Percentiles rank a stretch among this genome's conserved stretches.
These are phyloP conservation scores for Drosophila sturtevanti DNA, from an alignment of 1,140 invertebrate species.

Conservation along the genomic window DNA sequence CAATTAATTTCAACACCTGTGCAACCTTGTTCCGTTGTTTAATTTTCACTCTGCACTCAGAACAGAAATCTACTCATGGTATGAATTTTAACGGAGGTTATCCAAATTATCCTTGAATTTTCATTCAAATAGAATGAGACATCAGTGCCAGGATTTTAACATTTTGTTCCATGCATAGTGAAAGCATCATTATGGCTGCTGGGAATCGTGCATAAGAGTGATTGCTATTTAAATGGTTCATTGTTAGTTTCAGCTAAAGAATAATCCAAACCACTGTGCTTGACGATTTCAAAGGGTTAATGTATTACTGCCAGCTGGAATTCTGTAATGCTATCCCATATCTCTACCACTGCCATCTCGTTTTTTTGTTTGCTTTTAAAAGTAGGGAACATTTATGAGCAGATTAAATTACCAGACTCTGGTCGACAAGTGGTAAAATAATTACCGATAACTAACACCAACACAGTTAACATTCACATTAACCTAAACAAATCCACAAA, in stretches of 20 bases:
- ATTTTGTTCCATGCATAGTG: no score
- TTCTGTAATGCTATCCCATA: neutral
- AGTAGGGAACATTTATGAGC: neutral
- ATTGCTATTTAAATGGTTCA: neutral
- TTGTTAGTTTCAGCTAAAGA: no score
- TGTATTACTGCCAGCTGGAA: constrained; percentile 33
- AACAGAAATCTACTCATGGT: no score
- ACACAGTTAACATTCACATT: neutral
- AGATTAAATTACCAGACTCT: constrained; percentile 1
- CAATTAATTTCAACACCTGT: no score
- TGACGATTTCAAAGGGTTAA: constrained; percentile 22
- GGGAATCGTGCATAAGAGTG: neutral
- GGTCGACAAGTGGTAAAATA: constrained; percentile 70
- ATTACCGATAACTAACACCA: constrained; percentile 55
- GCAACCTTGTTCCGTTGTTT: no score
- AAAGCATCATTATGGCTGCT: no score
- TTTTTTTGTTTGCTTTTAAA: neutral
- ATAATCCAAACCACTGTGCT: constrained; percentile 13
- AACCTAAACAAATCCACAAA: neutral
- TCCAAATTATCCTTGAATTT: no score
- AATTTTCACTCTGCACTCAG: no score
- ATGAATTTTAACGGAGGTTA: no score
- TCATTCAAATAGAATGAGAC: no score
- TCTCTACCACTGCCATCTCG: no score
- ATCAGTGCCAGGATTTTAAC: no score